phyloP scores from a whole-genome alignment of 2,888 invertebrate genomes.

The Heliconius ismenius region DNA sequence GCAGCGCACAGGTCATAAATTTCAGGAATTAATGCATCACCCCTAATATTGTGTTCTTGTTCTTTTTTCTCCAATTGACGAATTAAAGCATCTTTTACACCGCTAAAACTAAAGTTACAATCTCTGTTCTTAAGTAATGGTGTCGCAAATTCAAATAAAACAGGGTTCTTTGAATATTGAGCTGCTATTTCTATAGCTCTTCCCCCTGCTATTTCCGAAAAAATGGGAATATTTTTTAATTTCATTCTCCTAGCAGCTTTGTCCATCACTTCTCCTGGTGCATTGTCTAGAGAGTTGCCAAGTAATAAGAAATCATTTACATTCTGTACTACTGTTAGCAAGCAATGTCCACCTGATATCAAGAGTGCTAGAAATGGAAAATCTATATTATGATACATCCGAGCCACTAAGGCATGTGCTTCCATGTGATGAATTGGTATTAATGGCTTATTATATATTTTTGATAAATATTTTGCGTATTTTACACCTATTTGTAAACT shows the following conservation, averaged over 20 bases:
- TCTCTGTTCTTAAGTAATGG: conserved; percentile 85
- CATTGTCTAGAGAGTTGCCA: conserved; percentile 90
- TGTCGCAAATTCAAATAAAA: conserved; percentile 84
- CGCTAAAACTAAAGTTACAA: conserved; percentile 96
- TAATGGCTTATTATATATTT: conserved; percentile 86
- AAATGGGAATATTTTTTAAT: conserved; percentile 88
- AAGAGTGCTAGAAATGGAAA: conserved; percentile 95
- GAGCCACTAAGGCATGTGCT: conserved; percentile 95
- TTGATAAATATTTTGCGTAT: conserved; percentile 90
- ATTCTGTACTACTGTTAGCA: conserved; percentile 87
- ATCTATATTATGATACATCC: conserved; percentile 86
- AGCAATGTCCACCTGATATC: conserved; percentile 96
- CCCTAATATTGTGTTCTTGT: conserved; percentile 76
- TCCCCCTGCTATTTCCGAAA: conserved; percentile 89
- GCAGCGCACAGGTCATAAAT: conserved; percentile 92
- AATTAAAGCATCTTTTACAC: conserved; percentile 85
- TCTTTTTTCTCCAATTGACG: conserved; percentile 83
- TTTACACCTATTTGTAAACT: conserved; percentile 91
- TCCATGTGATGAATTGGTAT: conserved; percentile 99
- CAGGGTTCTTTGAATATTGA: conserved; percentile 82
- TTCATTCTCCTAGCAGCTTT: conserved; percentile 94
- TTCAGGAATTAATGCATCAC: conserved; percentile 87
- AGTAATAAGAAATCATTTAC: conserved; percentile 90
- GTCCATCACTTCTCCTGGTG: conserved; percentile 96
- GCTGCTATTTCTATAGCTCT: conserved; percentile 93